phyloP scores from a whole-genome alignment of 2,113 vertebrate species.

The Chamaea fasciata region DNA sequence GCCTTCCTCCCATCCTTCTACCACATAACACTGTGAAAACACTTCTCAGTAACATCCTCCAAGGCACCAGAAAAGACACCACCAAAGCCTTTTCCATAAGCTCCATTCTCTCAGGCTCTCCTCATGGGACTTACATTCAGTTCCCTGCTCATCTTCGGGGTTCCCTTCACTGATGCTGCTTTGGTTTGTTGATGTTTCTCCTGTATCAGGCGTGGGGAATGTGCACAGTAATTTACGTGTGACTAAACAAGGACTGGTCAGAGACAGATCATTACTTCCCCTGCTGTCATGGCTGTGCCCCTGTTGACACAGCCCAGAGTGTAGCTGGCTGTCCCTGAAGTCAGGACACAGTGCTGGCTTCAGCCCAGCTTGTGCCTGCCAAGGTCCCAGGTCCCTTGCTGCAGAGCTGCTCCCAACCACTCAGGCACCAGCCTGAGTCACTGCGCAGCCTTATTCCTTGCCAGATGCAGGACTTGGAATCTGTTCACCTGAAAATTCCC shows the following conservation, averaged over 20 bases:
- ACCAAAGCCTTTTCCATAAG: not conserved
- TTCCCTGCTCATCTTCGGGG: rapidly evolving
- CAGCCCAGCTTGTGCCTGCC: not conserved
- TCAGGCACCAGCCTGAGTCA: not conserved
- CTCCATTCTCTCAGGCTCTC: not conserved
- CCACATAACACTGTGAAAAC: not conserved
- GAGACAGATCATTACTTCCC: not conserved
- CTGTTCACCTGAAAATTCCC: not conserved
- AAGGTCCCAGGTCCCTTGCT: not conserved
- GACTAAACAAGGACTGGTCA: not conserved
- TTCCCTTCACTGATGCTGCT: not conserved
- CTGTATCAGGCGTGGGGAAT: rapidly evolving
- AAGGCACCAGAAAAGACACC: not conserved
- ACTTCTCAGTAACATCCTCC: not conserved
- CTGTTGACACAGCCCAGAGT: not conserved
- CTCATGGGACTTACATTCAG: not conserved
- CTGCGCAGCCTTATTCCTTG: not conserved
- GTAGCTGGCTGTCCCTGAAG: not conserved
- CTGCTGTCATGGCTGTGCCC: not conserved
- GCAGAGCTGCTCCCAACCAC: not conserved
- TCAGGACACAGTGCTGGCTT: not conserved
- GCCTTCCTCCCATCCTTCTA: not conserved
- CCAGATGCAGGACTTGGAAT: not conserved
- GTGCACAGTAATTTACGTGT: not conserved
- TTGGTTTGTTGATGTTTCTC: not conserved